These are phyloP conservation scores for Cyprinodon tularosa DNA, from an alignment of 2,113 vertebrate genomes.

Conservation along the genomic window DNA sequence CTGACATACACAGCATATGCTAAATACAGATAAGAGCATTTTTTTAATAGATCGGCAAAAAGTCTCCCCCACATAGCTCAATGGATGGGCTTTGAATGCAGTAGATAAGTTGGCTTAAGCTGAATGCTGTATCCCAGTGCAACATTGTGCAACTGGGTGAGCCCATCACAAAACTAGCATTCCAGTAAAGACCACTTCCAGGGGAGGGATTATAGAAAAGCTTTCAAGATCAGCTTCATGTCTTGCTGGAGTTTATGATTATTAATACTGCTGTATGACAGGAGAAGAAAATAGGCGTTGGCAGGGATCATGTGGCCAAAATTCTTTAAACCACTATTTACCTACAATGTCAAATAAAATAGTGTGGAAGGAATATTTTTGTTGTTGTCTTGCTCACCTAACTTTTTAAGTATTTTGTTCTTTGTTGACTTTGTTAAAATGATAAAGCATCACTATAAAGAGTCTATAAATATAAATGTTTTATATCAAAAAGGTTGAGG, in stretches of 20 bases:
- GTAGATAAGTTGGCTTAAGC: constrained; percentile 85
- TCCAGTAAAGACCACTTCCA: constrained; percentile 80
- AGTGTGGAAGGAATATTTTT: constrained; percentile 1
- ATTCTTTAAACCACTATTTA: constrained; percentile 61
- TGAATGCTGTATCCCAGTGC: constrained; percentile 80
- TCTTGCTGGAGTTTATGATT: constrained; percentile 78
- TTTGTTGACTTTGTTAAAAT: not conserved
- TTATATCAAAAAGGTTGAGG: not conserved
- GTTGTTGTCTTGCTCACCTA: constrained; percentile 4
- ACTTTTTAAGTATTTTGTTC: constrained; percentile 8
- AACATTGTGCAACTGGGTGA: constrained; percentile 81
- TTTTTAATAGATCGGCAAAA: constrained; percentile 84
- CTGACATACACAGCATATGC: constrained; percentile 82
- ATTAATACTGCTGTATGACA: constrained; percentile 72
- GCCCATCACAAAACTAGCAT: constrained; percentile 81
- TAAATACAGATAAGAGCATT: constrained; percentile 86
- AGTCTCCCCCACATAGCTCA: constrained; percentile 78
- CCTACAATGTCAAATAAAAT: constrained; percentile 63
- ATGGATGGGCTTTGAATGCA: constrained; percentile 83
- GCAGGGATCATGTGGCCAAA: constrained; percentile 65
- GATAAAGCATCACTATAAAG: not conserved
- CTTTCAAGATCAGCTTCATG: constrained; percentile 80
- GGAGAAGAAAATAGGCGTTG: constrained; percentile 44
- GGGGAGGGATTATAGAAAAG: constrained; percentile 82
- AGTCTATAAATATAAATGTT: not conserved